Evolutionary conservation across 2,888 invertebrate genomes (phyloP), one percentile per base, ranked within the genome.

Genomic region (Noctua janthe): DNA sequence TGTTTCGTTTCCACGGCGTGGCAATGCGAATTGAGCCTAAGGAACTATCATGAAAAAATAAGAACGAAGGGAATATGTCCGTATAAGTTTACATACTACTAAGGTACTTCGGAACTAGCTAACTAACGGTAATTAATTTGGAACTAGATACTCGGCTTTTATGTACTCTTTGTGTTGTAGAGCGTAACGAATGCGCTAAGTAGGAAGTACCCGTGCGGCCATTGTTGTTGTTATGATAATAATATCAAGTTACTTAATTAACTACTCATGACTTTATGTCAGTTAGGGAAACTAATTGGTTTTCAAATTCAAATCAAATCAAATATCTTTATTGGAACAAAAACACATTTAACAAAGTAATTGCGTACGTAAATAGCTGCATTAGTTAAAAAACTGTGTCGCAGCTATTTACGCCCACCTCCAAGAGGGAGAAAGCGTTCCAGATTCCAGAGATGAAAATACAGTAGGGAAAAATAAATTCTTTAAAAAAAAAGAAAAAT

Each of bases 61-160:
- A 13, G 23, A 13, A 5, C 15, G n/a, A 62, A 74, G 15, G 29
- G n/a, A 75, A 64, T 17, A 43, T 35, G 23, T 11, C 6, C 11
- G 17, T 49, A 17, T 51, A 64, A n/a, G 35, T 80, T 80, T 54
- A 39, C 23, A 47, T 15, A 20, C 13, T 70, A 47, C 13, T 70
- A 47, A 71, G 5, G 39, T 78, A 35, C 62, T 69, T 59, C 29
- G n/a, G 79, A 47, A 47, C 20, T 29, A 78, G 17, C 54, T 29
- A 67, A 79, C 66, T 67, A 49, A 11, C 35, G 10, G 47, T 69
- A 80, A 69, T 80, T 70, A 59, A 62, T 69, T 70, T 17, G 70
- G 43, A 54, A 75, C 77, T 51, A 79, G 62, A 72, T 47, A 80
- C 56, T 56, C 39, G 43, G 39, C 59, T 80, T 54, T 54, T 72